Conservation (phyloP, 2,797 vertebrate genomes). For the Molossus molossus region DNA sequence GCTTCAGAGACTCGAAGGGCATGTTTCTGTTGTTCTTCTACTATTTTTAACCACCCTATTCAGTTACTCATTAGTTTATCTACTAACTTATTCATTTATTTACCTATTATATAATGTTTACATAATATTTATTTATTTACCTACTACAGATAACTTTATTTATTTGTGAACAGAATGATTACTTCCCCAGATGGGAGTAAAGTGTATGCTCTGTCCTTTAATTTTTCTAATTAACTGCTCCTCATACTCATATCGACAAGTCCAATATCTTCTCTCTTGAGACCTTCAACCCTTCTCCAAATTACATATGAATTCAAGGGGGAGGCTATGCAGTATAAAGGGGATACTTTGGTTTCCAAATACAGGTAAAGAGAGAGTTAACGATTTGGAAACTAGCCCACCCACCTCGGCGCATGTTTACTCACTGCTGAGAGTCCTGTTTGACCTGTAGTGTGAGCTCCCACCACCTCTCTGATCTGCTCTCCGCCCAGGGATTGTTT, state of each 20-base stretch:
- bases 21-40: background rate
- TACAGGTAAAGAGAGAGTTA: background rate
- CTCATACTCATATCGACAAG: background rate
- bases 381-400: background rate
- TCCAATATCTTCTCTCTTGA: background rate
- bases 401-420: background rate
- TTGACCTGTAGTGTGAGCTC: background rate
- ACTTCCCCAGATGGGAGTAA: background rate
- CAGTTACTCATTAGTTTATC: background rate
- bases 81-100: background rate
- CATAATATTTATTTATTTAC: slow-evolving; percentile 13
- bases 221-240: background rate
- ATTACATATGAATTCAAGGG: background rate
- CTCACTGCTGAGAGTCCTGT: background rate
- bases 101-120: background rate
- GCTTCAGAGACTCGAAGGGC: background rate
- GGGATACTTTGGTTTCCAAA: background rate
- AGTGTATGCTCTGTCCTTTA: background rate
- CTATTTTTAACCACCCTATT: background rate
- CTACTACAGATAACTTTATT: background rate
- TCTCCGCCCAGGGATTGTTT: background rate
- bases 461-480: fast-evolving
- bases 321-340: background rate
- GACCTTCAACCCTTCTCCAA: background rate
- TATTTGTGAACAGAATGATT: background rate